Percentiles rank a stretch among this genome's conserved stretches.
Evolutionary conservation across 1,140 invertebrate genomes (phyloP).

Genomic region (Papilio glaucus): DNA sequence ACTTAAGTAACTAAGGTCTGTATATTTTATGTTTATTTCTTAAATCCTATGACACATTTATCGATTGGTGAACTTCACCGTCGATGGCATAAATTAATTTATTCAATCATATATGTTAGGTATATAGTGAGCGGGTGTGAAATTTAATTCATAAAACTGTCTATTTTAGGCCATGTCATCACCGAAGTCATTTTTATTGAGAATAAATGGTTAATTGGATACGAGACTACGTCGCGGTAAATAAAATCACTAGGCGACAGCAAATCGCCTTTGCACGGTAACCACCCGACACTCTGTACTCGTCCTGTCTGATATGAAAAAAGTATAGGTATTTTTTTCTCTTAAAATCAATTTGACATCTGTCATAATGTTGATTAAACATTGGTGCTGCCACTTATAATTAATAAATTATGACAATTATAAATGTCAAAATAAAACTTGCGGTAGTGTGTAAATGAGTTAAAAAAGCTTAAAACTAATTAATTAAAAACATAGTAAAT

Average conservation of each 20-base stretch:
- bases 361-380: not conserved
- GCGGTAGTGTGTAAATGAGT: no score
- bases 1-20: constrained; percentile 9
- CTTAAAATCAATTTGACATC: constrained; percentile 30
- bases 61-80: constrained; percentile 39
- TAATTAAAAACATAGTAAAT: no score
- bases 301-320: constrained; percentile 19
- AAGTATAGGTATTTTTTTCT: no score
- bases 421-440: no score
- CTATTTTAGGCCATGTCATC: constrained; percentile 43
- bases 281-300: not conserved
- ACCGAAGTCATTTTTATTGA: constrained; percentile 48
- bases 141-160: constrained; percentile 37
- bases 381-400: constrained; percentile 38
- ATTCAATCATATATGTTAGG: constrained; percentile 37
- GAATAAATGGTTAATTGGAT: constrained; percentile 41
- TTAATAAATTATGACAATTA: not conserved
- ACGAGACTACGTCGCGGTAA: constrained; percentile 29
- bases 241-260: constrained; percentile 33
- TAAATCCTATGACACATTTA: constrained; percentile 41
- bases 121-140: constrained; percentile 17
- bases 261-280: constrained; percentile 25
- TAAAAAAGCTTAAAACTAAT: no score
- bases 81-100: constrained; percentile 42
- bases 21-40: constrained; percentile 31